A percentile compares a stretch with the other conserved stretches of the same genome.
phyloP scores from a whole-genome alignment of 2,113 vertebrate species.

The Pipra filicauda region DNA sequence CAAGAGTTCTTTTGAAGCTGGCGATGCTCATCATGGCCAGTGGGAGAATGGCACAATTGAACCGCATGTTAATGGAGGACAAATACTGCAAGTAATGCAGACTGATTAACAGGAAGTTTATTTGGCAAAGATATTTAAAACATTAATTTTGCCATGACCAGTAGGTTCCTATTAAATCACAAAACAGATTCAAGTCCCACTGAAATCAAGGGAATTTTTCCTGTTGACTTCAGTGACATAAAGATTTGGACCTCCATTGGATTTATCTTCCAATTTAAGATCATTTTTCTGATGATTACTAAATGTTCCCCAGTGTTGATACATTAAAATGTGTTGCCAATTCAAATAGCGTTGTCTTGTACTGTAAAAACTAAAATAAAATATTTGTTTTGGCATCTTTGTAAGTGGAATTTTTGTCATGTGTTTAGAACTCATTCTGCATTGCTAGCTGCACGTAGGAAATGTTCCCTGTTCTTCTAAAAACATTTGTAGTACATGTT shows the following conservation, averaged over 20 bases:
- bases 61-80: not conserved
- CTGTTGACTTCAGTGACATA: constrained; percentile 15
- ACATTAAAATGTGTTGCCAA: constrained; percentile 34
- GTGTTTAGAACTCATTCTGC: constrained; percentile 29
- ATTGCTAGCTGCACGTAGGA: constrained; percentile 50
- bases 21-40: not conserved
- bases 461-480: constrained; percentile 34
- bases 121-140: constrained; percentile 14
- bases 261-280: constrained; percentile 4
- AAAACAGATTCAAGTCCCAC: not conserved
- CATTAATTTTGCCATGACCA: not conserved
- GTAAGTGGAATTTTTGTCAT: constrained; percentile 53
- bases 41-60: not conserved
- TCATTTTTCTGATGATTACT: constrained; percentile 34
- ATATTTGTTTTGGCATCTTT: constrained; percentile 54
- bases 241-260: not conserved
- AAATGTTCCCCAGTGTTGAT: constrained; percentile 23
- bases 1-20: not conserved
- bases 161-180: not conserved
- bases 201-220: constrained; percentile 33
- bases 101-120: constrained; percentile 9
- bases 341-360: constrained; percentile 43
- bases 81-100: not conserved
- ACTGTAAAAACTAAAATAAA: constrained; percentile 57
- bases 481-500: constrained; percentile 5